Percentiles rank a stretch among this genome's conserved stretches.
Conservation (phyloP, 30 jellyfish, hydroid and myxozoan species). For the Cassiopea xamachana region DNA sequence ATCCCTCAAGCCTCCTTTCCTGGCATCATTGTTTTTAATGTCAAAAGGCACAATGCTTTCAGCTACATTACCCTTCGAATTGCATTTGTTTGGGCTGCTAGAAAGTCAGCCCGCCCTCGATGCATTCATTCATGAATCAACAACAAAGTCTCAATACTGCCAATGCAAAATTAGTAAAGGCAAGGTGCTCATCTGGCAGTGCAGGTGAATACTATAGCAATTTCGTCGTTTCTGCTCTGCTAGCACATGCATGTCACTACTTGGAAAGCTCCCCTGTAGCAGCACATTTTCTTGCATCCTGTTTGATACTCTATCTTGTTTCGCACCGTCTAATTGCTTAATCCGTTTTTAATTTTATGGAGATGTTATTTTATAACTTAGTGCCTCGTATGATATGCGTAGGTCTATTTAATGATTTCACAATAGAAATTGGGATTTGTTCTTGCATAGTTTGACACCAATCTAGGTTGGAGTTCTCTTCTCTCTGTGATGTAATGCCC, state of each 20-base stretch:
- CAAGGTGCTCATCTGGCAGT: conserved; percentile 44
- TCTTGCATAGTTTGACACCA: too few species aligned
- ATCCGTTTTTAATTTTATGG: too few species aligned
- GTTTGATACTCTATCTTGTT: too few species aligned
- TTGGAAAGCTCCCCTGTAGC: background rate
- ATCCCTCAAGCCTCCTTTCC: background rate
- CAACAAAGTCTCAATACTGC: conserved; percentile 23
- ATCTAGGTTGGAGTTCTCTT: too few species aligned
- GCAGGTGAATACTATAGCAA: conserved; percentile 25
- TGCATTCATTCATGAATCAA: conserved; percentile 1
- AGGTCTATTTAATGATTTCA: too few species aligned
- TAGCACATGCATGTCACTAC: background rate
- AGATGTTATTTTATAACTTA: too few species aligned
- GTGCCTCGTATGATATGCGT: too few species aligned
- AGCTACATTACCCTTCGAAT: conserved; percentile 70
- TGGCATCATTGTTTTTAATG: background rate
- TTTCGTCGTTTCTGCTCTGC: background rate
- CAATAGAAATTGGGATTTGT: too few species aligned
- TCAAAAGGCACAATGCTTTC: conserved; percentile 4
- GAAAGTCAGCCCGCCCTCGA: conserved; percentile 33
- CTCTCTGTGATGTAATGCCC: too few species aligned
- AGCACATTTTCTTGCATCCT: too few species aligned
- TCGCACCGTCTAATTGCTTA: too few species aligned
- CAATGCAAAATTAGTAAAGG: conserved; percentile 52
- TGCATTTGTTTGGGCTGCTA: conserved; percentile 73